A percentile compares a stretch with the other conserved stretches of the same genome.
Evolutionary conservation across 2,113 vertebrate genomes (phyloP).

Genomic region (Thamnophis sirtalis): DNA sequence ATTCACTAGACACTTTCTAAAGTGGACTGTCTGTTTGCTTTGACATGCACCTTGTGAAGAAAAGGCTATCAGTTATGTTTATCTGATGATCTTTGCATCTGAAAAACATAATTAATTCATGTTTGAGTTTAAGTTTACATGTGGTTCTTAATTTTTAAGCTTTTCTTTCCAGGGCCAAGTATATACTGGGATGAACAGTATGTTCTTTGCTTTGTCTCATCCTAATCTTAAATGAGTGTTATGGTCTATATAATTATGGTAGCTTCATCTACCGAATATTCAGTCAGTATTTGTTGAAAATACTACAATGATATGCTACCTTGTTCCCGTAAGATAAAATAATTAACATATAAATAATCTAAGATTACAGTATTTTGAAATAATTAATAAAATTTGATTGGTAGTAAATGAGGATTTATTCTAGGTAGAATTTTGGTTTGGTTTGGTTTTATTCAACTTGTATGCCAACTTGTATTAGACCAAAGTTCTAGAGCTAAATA

Average conservation of each 20-base stretch:
- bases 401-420: slow-evolving; percentile 58
- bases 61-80: slow-evolving; percentile 76
- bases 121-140: slow-evolving; percentile 64
- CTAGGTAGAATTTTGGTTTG: slow-evolving; percentile 54
- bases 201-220: slow-evolving; percentile 45
- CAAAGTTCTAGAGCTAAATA: slow-evolving; percentile 35
- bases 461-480: too few species aligned
- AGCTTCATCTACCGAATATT: slow-evolving; percentile 27
- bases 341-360: slow-evolving; percentile 55
- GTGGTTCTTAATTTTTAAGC: slow-evolving; percentile 35
- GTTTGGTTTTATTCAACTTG: too few species aligned
- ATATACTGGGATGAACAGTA: slow-evolving; percentile 38
- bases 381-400: slow-evolving; percentile 61
- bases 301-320: slow-evolving; percentile 20
- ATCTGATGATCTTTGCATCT: slow-evolving; percentile 79
- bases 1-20: slow-evolving; percentile 88
- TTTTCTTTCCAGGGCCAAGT: slow-evolving; percentile 43
- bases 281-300: slow-evolving; percentile 49
- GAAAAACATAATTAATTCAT: slow-evolving; percentile 77
- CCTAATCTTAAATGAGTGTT: slow-evolving; percentile 49
- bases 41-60: slow-evolving; percentile 74
- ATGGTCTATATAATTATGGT: slow-evolving; percentile 54
- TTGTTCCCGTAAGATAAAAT: slow-evolving; percentile 59
- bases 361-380: slow-evolving; percentile 63
- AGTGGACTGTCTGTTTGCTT: slow-evolving; percentile 87